These are phyloP conservation scores for Drosophila koepferae DNA, from an alignment of 2,888 invertebrate species.

Conservation along the genomic window DNA sequence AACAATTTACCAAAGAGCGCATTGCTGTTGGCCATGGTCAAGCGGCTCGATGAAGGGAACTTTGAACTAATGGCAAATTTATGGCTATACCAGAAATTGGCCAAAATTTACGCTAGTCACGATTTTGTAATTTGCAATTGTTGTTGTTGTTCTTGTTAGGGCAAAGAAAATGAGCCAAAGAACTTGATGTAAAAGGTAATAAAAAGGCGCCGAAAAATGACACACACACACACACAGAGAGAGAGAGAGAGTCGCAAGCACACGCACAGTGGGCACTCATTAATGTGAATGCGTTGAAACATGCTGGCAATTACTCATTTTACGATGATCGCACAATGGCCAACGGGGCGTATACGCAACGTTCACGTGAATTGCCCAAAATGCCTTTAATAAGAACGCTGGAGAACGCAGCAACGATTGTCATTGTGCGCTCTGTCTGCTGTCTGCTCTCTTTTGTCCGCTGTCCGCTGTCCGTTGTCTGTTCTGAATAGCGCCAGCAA, in stretches of 20 bases:
- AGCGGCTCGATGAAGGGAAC: constrained; percentile 11
- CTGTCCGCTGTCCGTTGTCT: constrained; percentile 15
- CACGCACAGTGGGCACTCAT: constrained; percentile 59
- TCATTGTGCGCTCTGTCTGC: constrained; percentile 55
- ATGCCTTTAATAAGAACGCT: constrained; percentile 66
- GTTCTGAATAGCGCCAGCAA: constrained; percentile 17
- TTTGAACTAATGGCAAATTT: constrained; percentile 65
- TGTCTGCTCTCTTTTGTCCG: constrained; percentile 16
- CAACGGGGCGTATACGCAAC: constrained; percentile 65
- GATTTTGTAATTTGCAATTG: constrained; percentile 79
- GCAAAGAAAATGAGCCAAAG: constrained; percentile 45
- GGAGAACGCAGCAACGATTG: constrained; percentile 48
- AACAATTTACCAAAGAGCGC: constrained; percentile 41
- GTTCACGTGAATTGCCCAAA: constrained; percentile 66
- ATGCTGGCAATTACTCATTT: constrained; percentile 82
- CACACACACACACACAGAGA: too few relatives aligned
- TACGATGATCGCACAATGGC: constrained; percentile 74
- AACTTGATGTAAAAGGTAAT: constrained; percentile 67
- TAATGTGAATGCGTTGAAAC: constrained; percentile 76
- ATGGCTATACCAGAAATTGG: constrained; percentile 58
- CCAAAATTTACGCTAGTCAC: constrained; percentile 78
- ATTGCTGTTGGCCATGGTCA: constrained; percentile 31
- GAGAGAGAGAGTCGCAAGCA: not conserved
- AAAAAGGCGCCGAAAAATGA: constrained; percentile 72
- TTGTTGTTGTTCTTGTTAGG: constrained; percentile 28